phyloP scores from a whole-genome alignment of 2,113 vertebrate species.

The Ageneiosus marmoratus region DNA sequence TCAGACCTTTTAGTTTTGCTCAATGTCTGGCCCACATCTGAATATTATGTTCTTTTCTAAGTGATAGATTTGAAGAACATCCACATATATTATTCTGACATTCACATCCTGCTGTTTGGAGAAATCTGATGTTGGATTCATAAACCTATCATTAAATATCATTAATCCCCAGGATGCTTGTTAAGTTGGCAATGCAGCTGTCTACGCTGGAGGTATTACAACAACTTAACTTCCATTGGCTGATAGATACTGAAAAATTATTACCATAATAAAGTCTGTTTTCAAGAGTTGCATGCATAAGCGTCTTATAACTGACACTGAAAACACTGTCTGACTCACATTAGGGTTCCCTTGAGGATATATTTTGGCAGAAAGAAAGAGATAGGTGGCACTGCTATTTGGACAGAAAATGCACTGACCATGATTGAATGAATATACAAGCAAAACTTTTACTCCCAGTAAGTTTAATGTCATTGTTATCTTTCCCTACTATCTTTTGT shows the following conservation, averaged over 20 bases:
- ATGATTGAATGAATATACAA: conserved; percentile 44
- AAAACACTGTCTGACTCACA: conserved; percentile 64
- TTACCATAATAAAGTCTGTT: conserved; percentile 72
- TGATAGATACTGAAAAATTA: conserved; percentile 68
- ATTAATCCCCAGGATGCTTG: conserved; percentile 66
- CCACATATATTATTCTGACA: conserved; percentile 63
- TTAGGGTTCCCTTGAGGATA: conserved; percentile 60
- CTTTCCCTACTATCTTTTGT: background rate
- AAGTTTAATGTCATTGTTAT: conserved; percentile 28
- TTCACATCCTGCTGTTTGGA: conserved; percentile 60
- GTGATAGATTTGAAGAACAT: conserved; percentile 64
- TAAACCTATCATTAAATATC: conserved; percentile 76
- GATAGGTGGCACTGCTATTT: conserved; percentile 47
- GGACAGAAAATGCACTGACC: conserved; percentile 52
- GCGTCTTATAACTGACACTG: conserved; percentile 66
- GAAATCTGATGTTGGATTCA: conserved; percentile 64
- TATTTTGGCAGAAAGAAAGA: conserved; percentile 59
- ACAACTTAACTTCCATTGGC: conserved; percentile 70
- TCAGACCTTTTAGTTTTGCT: conserved; percentile 47
- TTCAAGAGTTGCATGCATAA: conserved; percentile 73
- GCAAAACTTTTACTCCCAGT: background rate
- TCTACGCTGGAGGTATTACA: conserved; percentile 64
- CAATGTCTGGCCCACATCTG: conserved; percentile 41
- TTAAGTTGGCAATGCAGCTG: conserved; percentile 60
- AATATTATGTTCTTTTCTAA: conserved; percentile 57